Base-by-base conservation (phyloP, 2,797 vertebrate genomes). In the Sternarchorhynchus goeldii region DNA sequence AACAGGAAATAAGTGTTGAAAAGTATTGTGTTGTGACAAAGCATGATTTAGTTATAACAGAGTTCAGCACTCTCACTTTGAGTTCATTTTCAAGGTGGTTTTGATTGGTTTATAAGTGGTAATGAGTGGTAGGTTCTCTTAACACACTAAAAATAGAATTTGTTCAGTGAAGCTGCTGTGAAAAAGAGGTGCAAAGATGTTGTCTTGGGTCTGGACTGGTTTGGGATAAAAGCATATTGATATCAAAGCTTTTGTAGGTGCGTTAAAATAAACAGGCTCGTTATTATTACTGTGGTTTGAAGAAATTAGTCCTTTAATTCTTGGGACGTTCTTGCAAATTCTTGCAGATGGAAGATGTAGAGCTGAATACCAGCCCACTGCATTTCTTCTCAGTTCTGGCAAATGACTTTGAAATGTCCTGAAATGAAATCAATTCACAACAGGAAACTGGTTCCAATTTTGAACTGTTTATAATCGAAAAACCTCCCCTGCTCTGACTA, bases 371-470 rank as follows among this genome's bases (percentile, higher is more conserved):
- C 14, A 64, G 31, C 10, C 10, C 45, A 12, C 14, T 12, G 2
- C 45, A 50, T 10, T 60, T 7, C 56, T 10, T 31, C 62, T 21
- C 74, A 41, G 34, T 58, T 77, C 7, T 62, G 66, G 34, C 58
- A 78, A 62, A 70, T 72, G 55, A 78, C 73, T 78, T 32, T 68
- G 57, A 76, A 60, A 76, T 79, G 58, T 76, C 69, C 20, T 34
- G 14, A 66, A 76, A 67, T 81, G 69, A 79, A 71, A 84, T 81
- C 73, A 75, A 81, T 74, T 75, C 75, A 77, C 32, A 71, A 32
- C 73, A 81, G 65, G 53, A 58, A 71, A 56, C 45, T n/a, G 29
- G 25, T 34, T 58, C 34, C 59, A 77, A 77, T 77, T 66, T 75
- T 59, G n/a, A 80, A 55, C 63, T 82, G 66, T 82, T 75, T 75